Percentiles rank a stretch among this genome's conserved stretches.
Evolutionary conservation across 1,140 invertebrate species (phyloP).

Genomic region (Cryptotermes secundus): DNA sequence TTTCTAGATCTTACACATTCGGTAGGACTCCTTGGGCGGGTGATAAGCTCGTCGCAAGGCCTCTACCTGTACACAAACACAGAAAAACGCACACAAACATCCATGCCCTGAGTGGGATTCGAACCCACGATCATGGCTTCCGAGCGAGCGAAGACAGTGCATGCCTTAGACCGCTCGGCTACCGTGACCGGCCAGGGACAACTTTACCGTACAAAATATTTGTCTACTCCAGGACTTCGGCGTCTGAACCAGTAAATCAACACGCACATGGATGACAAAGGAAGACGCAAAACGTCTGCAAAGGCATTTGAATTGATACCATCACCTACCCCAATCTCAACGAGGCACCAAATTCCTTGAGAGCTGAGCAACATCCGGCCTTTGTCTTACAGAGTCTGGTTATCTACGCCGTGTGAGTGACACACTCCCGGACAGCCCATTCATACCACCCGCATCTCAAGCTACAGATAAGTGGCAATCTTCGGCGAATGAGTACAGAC

Average conservation of each 20-base stretch:
- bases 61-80: too few species aligned
- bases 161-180: too few species aligned
- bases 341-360: background rate
- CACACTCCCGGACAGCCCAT: background rate
- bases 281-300: background rate
- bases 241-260: background rate
- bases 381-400: background rate
- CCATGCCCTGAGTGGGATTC: too few species aligned
- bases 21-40: too few species aligned
- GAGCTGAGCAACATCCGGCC: background rate
- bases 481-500: background rate
- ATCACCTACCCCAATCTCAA: background rate
- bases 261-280: background rate
- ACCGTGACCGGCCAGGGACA: too few species aligned
- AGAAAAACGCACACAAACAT: too few species aligned
- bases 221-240: background rate
- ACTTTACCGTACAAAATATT: too few species aligned
- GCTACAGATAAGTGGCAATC: background rate
- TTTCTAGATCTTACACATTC: too few species aligned
- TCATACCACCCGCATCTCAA: background rate
- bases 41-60: too few species aligned
- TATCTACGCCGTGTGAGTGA: constrained; percentile 2
- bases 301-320: background rate
- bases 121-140: too few species aligned
- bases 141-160: too few species aligned